Evolutionary conservation across 2,113 vertebrate genomes (phyloP).

Genomic region (Oreochromis niloticus): DNA sequence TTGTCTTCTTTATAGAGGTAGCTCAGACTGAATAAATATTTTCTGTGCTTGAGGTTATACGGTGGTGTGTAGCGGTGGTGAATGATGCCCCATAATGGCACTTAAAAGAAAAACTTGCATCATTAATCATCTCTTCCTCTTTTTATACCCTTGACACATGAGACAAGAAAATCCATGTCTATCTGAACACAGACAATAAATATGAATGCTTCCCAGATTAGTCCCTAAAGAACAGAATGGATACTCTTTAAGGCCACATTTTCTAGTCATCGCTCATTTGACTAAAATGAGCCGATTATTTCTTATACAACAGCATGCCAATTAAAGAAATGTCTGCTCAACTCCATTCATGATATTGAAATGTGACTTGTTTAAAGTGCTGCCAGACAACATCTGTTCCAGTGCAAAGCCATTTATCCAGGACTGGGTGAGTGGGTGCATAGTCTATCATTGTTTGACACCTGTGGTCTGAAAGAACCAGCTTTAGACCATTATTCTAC

Average conservation of each 20-base stretch:
- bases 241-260: conserved; percentile 77
- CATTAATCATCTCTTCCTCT: conserved; percentile 83
- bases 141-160: conserved; percentile 77
- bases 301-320: conserved; percentile 80
- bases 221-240: conserved; percentile 82
- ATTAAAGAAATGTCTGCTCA: conserved; percentile 78
- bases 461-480: not conserved
- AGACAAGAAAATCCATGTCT: conserved; percentile 85
- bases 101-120: conserved; percentile 71
- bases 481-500: not conserved
- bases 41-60: conserved; percentile 42
- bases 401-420: conserved; percentile 43
- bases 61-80: conserved; percentile 20
- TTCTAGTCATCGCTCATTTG: conserved; percentile 85
- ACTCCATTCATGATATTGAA: conserved; percentile 65
- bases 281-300: conserved; percentile 92
- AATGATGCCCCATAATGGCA: conserved; percentile 66
- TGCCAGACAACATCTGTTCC: conserved; percentile 52
- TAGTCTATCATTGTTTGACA: conserved; percentile 51
- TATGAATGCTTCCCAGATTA: conserved; percentile 84
- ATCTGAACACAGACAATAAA: conserved; percentile 83
- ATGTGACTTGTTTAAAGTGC: conserved; percentile 57
- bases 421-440: conserved; percentile 22
- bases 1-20: conserved; percentile 7
- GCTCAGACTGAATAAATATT: conserved; percentile 43